phyloP scores from a whole-genome alignment of 1,140 invertebrate species.

The Drepana arcuata region DNA sequence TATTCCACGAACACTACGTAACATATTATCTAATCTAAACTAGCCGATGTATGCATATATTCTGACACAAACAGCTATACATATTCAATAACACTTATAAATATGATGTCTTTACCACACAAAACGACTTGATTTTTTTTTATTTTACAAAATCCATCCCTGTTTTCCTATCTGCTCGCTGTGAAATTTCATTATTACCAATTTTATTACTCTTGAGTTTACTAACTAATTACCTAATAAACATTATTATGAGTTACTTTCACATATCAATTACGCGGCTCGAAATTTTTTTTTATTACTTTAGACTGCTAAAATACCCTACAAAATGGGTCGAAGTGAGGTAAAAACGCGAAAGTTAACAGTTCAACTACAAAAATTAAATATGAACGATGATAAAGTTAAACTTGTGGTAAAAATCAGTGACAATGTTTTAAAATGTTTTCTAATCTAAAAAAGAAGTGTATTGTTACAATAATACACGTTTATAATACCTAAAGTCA shows the following conservation, averaged over 20 bases:
- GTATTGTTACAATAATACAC: constrained; percentile 37
- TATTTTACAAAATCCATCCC: constrained; percentile 63
- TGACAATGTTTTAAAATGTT: too few species aligned
- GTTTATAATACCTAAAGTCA: constrained; percentile 46
- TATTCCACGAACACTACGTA: constrained; percentile 28
- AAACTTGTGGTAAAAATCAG: too few species aligned
- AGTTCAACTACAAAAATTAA: constrained; percentile 36
- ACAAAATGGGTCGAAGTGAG: constrained; percentile 56
- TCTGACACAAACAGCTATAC: constrained; percentile 50
- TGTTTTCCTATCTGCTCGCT: constrained; percentile 69
- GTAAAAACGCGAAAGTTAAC: constrained; percentile 19
- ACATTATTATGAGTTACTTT: constrained; percentile 66
- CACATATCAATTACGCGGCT: constrained; percentile 71
- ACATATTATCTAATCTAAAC: constrained; percentile 47
- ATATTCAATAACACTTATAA: constrained; percentile 66
- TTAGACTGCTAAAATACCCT: constrained; percentile 60
- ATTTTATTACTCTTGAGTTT: constrained; percentile 61
- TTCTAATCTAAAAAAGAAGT: constrained; percentile 50
- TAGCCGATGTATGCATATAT: constrained; percentile 42
- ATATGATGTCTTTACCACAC: constrained; percentile 60
- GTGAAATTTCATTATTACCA: constrained; percentile 58
- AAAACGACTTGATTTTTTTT: constrained; percentile 48
- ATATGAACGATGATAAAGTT: constrained; percentile 10
- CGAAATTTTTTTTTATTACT: constrained; percentile 64
- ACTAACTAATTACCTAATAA: constrained; percentile 66